A percentile compares a stretch with the other conserved stretches of the same genome.
phyloP scores from a whole-genome alignment of 2,113 vertebrate species.

The Thinocorus orbignyianus region DNA sequence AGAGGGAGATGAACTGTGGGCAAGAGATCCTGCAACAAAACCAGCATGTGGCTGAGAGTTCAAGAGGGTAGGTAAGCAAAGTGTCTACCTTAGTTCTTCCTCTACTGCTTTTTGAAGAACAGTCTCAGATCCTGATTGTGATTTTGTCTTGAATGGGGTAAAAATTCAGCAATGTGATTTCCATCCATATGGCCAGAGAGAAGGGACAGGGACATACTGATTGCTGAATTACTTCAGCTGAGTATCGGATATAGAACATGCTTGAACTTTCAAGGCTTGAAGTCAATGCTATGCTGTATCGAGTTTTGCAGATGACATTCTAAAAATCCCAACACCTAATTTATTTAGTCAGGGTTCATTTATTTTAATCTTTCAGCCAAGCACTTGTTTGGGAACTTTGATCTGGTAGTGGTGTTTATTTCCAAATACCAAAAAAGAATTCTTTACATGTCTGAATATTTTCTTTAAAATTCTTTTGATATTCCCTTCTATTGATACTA shows the following conservation, averaged over 20 bases:
- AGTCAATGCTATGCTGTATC: not conserved
- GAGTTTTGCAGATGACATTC: constrained; percentile 21
- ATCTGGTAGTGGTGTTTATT: constrained; percentile 41
- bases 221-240: not conserved
- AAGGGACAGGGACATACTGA: not conserved
- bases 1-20: no score
- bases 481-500: not conserved
- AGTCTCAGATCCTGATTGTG: not conserved
- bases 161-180: not conserved
- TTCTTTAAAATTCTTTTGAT: constrained; percentile 40
- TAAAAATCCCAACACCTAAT: not conserved
- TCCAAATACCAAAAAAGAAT: not conserved
- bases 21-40: not conserved
- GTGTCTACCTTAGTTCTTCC: not conserved
- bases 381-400: constrained; percentile 27
- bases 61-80: not conserved
- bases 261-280: not conserved
- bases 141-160: not conserved
- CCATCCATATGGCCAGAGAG: not conserved
- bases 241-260: not conserved
- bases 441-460: not conserved
- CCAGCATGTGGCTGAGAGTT: not conserved
- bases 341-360: constrained; percentile 50
- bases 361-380: constrained; percentile 43
- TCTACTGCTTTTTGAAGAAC: not conserved